These are phyloP conservation scores for Percopsis transmontana DNA, from an alignment of 2,113 vertebrate species.

Conservation along the genomic window DNA sequence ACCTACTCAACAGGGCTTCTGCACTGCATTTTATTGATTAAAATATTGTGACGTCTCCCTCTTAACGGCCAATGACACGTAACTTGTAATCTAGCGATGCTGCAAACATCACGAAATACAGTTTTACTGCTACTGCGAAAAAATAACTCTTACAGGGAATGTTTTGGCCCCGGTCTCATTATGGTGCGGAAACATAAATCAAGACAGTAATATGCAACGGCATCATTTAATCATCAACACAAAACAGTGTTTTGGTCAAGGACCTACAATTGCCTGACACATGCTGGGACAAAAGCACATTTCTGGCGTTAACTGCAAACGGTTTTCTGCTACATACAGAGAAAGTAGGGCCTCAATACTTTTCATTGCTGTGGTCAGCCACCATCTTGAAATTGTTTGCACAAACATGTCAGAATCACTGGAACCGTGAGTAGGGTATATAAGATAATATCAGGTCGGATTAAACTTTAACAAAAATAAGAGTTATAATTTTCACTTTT, in stretches of 20 bases:
- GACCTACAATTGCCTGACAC: constrained; percentile 45
- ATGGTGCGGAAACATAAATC: constrained; percentile 32
- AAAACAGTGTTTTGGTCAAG: constrained; percentile 37
- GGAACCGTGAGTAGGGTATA: constrained; percentile 6
- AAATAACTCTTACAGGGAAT: too few species aligned
- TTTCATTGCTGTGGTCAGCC: constrained; percentile 43
- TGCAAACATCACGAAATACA: too few species aligned
- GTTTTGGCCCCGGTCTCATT: constrained; percentile 36
- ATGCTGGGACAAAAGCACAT: constrained; percentile 33
- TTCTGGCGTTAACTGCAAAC: constrained; percentile 34
- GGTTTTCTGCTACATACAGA: constrained; percentile 29
- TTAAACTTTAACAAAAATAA: too few species aligned
- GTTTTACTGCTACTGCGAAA: too few species aligned
- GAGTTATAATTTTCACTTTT: constrained; percentile 18
- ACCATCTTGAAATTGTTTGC: constrained; percentile 47
- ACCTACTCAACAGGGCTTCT: too few species aligned
- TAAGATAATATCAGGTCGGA: too few species aligned
- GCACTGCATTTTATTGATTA: too few species aligned
- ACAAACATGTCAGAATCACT: constrained; percentile 35
- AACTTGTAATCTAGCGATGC: too few species aligned
- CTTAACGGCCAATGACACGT: too few species aligned
- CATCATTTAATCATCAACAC: constrained; percentile 35
- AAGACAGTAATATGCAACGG: too few species aligned
- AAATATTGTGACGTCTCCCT: too few species aligned
- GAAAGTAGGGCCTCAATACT: constrained; percentile 21